A percentile compares a stretch with the other conserved stretches of the same genome.
phyloP scores from a whole-genome alignment of 2,888 invertebrate species.

The Rhamnusium bicolor region DNA sequence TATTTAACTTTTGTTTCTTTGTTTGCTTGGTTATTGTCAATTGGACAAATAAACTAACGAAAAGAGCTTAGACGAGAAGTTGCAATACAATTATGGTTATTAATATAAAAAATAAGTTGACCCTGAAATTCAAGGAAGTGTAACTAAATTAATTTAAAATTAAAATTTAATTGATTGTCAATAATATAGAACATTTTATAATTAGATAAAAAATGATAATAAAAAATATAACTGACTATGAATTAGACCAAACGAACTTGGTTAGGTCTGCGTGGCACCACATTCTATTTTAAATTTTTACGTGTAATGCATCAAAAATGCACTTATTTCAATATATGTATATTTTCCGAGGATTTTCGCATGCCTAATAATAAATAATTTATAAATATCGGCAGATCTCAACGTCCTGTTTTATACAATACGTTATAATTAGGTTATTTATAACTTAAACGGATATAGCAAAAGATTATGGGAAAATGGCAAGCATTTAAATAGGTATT shows the following conservation, averaged over 20 bases:
- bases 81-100: neutral
- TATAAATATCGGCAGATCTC: conserved; percentile 26
- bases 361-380: conserved; percentile 26
- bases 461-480: conserved; percentile 38
- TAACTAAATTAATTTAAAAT: neutral
- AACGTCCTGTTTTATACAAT: conserved; percentile 29
- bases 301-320: neutral
- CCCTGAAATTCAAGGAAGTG: conserved; percentile 22
- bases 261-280: neutral
- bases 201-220: neutral
- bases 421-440: conserved; percentile 38
- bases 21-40: conserved; percentile 11
- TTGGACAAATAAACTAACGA: neutral
- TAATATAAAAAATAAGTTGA: conserved; percentile 7
- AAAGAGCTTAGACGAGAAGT: too few species aligned
- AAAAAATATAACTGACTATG: neutral
- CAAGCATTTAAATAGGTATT: neutral
- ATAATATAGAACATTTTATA: neutral
- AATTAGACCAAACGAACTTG: neutral
- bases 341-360: conserved; percentile 3
- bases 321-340: neutral
- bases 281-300: too few species aligned
- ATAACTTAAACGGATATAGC: conserved; percentile 37
- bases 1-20: conserved; percentile 28
- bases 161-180: conserved; percentile 7